phyloP scores from a whole-genome alignment of 2,888 invertebrate genomes.

The Archips crataeganus region DNA sequence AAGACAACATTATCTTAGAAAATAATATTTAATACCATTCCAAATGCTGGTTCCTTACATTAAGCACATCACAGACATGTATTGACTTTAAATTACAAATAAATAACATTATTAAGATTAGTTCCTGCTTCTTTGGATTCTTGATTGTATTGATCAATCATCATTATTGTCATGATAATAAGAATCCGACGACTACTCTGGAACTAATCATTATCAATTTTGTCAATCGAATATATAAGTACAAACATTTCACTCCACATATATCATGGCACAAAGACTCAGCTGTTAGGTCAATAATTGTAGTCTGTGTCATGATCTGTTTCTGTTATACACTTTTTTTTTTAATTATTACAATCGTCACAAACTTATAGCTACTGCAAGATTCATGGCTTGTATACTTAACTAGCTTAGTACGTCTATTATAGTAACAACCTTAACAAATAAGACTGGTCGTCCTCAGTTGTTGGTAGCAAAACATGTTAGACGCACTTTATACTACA shows the following conservation, averaged over 20 bases:
- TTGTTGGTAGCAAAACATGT: neutral
- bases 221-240: constrained; percentile 51
- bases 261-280: constrained; percentile 38
- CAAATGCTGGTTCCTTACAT: constrained; percentile 52
- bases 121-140: too few relatives aligned
- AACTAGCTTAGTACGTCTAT: constrained; percentile 23
- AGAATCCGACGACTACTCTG: too few relatives aligned
- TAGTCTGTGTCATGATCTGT: neutral
- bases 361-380: neutral
- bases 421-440: neutral
- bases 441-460: neutral
- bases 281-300: neutral
- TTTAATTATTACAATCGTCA: neutral
- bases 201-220: constrained; percentile 45
- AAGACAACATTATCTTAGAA: constrained; percentile 17
- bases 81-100: constrained; percentile 61
- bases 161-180: too few relatives aligned
- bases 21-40: constrained; percentile 34
- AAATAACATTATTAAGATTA: constrained; percentile 52
- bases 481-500: constrained; percentile 36
- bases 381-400: constrained; percentile 5
- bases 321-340: neutral
- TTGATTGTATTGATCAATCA: too few relatives aligned
- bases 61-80: constrained; percentile 75
- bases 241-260: constrained; percentile 18